phyloP scores from a whole-genome alignment of 2,888 invertebrate species.

The Sinodicranocentrus sp. region DNA sequence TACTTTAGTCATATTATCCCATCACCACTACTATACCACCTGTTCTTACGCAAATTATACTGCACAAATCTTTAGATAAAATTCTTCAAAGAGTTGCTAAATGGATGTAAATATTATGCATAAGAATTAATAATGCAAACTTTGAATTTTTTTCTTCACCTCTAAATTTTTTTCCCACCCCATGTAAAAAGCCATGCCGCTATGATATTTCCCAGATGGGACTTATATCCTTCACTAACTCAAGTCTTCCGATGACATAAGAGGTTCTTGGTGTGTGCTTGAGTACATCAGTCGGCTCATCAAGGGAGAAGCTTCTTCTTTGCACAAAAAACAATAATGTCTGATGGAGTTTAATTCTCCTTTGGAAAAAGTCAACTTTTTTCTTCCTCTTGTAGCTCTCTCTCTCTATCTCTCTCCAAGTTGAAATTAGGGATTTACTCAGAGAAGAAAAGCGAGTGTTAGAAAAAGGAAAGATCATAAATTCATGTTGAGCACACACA shows the following conservation, averaged over 20 bases:
- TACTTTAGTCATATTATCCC: too few species aligned
- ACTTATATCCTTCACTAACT: neutral
- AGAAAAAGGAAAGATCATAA: slow-evolving; percentile 44
- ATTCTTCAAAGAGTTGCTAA: too few species aligned
- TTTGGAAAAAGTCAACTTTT: slow-evolving; percentile 40
- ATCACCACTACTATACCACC: neutral
- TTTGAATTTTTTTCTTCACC: slow-evolving; percentile 2
- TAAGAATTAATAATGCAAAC: slow-evolving; percentile 46
- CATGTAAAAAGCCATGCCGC: too few species aligned
- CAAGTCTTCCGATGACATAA: slow-evolving; percentile 12
- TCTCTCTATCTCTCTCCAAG: neutral
- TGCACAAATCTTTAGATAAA: too few species aligned
- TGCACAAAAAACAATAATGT: slow-evolving; percentile 54
- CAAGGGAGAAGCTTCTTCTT: slow-evolving; percentile 33
- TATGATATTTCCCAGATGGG: too few species aligned
- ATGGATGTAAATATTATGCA: slow-evolving; percentile 36
- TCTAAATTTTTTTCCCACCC: neutral
- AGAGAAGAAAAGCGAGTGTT: slow-evolving; percentile 34
- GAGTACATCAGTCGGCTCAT: slow-evolving; percentile 32
- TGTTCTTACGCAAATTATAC: too few species aligned
- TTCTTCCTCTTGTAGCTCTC: slow-evolving; percentile 9
- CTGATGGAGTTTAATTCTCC: slow-evolving; percentile 10
- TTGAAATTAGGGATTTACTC: too few species aligned
- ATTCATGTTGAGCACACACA: slow-evolving; percentile 26
- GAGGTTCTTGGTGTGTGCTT: neutral